Conservation (phyloP, 2,113 vertebrate genomes). For the Tychaedon coryphoeus region DNA sequence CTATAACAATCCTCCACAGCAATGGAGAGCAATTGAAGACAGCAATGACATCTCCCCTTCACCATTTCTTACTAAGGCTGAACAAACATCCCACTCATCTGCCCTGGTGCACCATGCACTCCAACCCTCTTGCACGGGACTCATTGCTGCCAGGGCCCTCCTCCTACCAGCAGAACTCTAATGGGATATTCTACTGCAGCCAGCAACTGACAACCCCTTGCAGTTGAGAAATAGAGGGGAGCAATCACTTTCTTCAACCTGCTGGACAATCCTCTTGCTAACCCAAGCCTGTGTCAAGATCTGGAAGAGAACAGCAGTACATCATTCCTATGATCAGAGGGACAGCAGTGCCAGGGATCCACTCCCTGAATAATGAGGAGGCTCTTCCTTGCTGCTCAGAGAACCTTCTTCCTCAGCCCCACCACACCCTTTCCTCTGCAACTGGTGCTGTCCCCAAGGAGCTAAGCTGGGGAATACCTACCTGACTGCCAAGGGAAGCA, state of each 20-base stretch:
- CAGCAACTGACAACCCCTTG: not conserved
- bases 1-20: not conserved
- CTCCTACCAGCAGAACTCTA: not conserved
- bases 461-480: not conserved
- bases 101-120: not conserved
- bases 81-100: not conserved
- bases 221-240: not conserved
- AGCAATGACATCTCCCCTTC: not conserved
- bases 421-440: not conserved
- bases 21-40: not conserved
- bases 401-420: not conserved
- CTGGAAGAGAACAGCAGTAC: not conserved
- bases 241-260: not conserved
- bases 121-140: not conserved
- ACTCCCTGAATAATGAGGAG: not conserved
- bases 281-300: rapidly evolving
- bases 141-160: not conserved
- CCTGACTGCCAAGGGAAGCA: not conserved
- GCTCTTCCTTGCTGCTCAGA: not conserved
- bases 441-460: not conserved
- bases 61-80: not conserved
- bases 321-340: not conserved
- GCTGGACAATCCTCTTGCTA: not conserved
- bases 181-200: not conserved
- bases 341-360: not conserved